Conservation (phyloP, 2,113 vertebrate species). For the Poeciliopsis occidentalis region DNA sequence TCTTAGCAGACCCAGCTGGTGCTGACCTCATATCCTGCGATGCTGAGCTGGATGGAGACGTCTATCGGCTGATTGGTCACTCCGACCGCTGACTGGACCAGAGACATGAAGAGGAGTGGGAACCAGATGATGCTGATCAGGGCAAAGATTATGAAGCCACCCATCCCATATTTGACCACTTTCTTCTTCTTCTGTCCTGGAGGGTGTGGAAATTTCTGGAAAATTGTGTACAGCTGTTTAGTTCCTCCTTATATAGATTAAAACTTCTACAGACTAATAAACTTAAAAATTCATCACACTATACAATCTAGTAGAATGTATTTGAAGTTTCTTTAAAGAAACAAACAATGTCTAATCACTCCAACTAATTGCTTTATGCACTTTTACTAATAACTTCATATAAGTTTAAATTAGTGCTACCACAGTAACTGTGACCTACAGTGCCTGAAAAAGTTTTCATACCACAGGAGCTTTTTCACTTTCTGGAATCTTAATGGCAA, state of each 20-base stretch:
- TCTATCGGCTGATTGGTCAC: constrained; percentile 78
- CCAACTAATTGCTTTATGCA: not conserved
- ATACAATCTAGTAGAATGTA: not conserved
- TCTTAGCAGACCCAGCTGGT: not conserved
- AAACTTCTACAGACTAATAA: not conserved
- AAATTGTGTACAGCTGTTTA: too few relatives aligned
- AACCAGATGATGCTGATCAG: constrained; percentile 79
- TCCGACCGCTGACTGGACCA: constrained; percentile 78
- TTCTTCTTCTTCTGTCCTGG: too few relatives aligned
- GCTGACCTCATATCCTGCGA: constrained; percentile 76
- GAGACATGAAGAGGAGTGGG: constrained; percentile 81
- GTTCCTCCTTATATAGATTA: not conserved
- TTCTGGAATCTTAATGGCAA: too few relatives aligned
- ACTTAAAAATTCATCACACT: not conserved
- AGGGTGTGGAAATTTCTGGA: too few relatives aligned
- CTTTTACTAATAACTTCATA: not conserved
- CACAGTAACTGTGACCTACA: not conserved
- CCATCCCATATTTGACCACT: constrained; percentile 78
- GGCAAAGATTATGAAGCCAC: constrained; percentile 76
- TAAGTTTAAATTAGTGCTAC: not conserved
- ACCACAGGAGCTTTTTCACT: not conserved
- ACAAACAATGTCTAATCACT: not conserved
- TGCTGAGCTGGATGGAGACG: constrained; percentile 78
- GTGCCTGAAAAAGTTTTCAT: not conserved
- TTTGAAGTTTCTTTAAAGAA: not conserved